These are phyloP conservation scores for Nemotelus pantherinus DNA, from an alignment of 2,888 invertebrate species.

Conservation along the genomic window DNA sequence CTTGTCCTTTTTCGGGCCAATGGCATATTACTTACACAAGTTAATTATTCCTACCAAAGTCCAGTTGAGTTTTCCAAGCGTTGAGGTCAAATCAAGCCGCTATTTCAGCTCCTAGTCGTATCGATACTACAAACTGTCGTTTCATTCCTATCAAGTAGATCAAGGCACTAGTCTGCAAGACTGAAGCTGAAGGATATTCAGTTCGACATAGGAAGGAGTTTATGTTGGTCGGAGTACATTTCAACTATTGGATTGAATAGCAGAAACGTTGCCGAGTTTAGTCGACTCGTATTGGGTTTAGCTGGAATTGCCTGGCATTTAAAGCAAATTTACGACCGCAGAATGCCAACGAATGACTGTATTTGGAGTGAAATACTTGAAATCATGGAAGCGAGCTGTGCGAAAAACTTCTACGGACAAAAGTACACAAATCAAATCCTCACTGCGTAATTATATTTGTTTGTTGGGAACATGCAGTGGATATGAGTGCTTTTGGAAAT, in stretches of 20 bases:
- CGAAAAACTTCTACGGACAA: background rate
- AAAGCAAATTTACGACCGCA: slow-evolving; percentile 38
- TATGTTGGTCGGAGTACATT: background rate
- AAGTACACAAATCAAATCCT: slow-evolving; percentile 31
- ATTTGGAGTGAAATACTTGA: slow-evolving; percentile 10
- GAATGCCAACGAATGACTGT: slow-evolving; percentile 20
- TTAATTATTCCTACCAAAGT: too few relatives aligned
- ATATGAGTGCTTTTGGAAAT: slow-evolving; percentile 30
- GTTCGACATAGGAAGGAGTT: too few relatives aligned
- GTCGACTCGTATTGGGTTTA: slow-evolving; percentile 16
- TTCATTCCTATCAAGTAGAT: background rate
- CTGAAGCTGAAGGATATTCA: too few relatives aligned
- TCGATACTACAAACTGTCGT: slow-evolving; percentile 12
- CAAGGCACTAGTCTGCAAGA: too few relatives aligned
- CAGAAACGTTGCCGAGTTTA: slow-evolving; percentile 14
- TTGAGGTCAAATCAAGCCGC: background rate
- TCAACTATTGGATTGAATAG: slow-evolving; percentile 3
- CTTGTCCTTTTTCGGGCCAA: too few relatives aligned
- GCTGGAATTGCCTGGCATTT: slow-evolving; percentile 40
- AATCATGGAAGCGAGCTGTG: background rate
- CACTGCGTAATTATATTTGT: slow-evolving; percentile 34
- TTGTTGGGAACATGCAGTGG: slow-evolving; percentile 23
- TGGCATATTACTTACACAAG: too few relatives aligned
- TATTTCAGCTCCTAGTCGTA: background rate
- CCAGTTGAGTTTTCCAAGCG: background rate